These are phyloP conservation scores for Bradysia coprophila DNA, from an alignment of 1,140 invertebrate genomes.

Conservation along the genomic window DNA sequence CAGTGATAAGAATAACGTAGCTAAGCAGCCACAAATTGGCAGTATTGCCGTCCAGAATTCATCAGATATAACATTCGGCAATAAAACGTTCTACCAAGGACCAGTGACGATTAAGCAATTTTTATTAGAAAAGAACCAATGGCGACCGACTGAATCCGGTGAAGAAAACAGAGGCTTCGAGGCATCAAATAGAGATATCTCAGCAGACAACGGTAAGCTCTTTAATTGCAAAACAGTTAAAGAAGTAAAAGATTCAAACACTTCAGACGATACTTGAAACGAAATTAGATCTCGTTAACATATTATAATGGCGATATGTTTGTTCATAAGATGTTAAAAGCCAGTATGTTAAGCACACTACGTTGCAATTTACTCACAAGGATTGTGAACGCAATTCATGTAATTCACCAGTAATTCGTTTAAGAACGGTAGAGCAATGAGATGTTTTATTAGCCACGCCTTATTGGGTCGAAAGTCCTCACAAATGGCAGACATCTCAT, in stretches of 20 bases:
- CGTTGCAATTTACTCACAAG: too few relatives aligned
- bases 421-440: too few relatives aligned
- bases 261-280: too few relatives aligned
- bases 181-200: background rate
- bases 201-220: background rate
- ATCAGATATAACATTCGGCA: constrained; percentile 39
- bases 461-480: too few relatives aligned
- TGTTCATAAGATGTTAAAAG: too few relatives aligned
- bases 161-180: constrained; percentile 16
- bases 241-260: background rate
- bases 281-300: too few relatives aligned
- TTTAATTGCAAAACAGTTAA: background rate
- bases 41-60: constrained; percentile 35
- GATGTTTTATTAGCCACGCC: too few relatives aligned
- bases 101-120: constrained; percentile 45
- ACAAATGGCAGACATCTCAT: too few relatives aligned
- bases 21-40: constrained; percentile 22
- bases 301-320: too few relatives aligned
- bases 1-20: constrained; percentile 1
- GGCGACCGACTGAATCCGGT: constrained; percentile 10
- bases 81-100: constrained; percentile 41
- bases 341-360: too few relatives aligned
- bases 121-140: constrained; percentile 24
- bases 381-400: too few relatives aligned
- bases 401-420: too few relatives aligned